Evolutionary conservation across 2,888 invertebrate species (phyloP), one percentile per base, ranked within the genome.

Genomic region (Eurytoma californica): DNA sequence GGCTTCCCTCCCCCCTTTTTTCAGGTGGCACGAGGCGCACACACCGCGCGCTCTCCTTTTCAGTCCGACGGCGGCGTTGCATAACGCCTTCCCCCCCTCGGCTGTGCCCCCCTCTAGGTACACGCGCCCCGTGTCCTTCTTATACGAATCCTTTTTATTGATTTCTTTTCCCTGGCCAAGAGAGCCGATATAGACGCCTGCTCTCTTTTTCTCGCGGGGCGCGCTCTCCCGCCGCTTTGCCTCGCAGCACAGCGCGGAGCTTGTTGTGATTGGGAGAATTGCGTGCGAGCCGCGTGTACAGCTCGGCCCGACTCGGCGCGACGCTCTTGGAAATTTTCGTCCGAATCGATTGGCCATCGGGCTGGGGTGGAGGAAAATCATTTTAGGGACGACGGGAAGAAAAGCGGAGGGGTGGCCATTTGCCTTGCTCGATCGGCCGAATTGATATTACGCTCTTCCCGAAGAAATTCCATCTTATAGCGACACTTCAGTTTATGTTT

Each of bases 131-230:
- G 24, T 3, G 67, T 74, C 74, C 74, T 67, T 74, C 74, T 73
- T 73, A 73, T 58, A 49, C 66, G 74, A 74, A 67, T 74, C 74
- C 74, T 74, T 66, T 74, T 67, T 74, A 74, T 74, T 74, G 74
- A 74, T 74, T 67, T 74, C 67, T 58, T 66, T 66, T 13, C 61
- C 30, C 70, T 18, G 24, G 24, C 58, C 58, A 13, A 58, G 58
- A 7, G 58, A 7, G 58, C 55, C n/a, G 39, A 30, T 18, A 18
- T 18, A 14, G 28, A 9, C 61, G 16, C 30, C 28, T 5, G 13
- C 30, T 61, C n/a, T 4, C 14, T 60, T 24, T 14, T 28, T 14
- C 60, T 60, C 60, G 20, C 18, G 12, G 1, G 12, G 12, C 9
- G 9, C 20, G 7, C 4, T 12, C 20, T 30, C 3, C 2, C 24